A percentile compares a stretch with the other conserved stretches of the same genome.
phyloP scores from a whole-genome alignment of 2,888 invertebrate species.

The Rotaria socialis region DNA sequence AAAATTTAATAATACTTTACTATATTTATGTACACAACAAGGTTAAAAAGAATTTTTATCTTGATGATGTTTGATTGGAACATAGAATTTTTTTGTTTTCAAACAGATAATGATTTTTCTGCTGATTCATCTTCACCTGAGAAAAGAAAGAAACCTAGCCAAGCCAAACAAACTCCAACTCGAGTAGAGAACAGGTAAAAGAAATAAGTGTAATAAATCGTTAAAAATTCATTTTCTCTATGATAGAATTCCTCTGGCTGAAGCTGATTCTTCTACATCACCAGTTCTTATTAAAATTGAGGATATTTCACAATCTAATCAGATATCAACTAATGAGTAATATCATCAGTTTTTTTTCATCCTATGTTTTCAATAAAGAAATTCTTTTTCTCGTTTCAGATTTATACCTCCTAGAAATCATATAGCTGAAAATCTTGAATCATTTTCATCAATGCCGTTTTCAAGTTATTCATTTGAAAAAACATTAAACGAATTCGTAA shows the following conservation, averaged over 20 bases:
- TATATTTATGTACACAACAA: neutral
- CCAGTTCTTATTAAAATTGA: neutral
- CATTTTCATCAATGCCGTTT: neutral
- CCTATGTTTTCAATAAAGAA: neutral
- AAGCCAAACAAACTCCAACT: neutral
- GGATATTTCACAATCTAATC: neutral
- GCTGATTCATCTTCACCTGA: too few species aligned
- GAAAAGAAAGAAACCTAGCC: too few species aligned
- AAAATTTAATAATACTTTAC: neutral
- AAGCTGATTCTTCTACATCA: neutral
- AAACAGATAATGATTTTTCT: neutral
- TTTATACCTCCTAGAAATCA: neutral
- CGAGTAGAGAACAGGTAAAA: neutral
- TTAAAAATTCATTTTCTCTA: neutral
- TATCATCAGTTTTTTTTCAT: neutral
- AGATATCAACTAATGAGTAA: neutral
- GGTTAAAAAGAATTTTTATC: neutral
- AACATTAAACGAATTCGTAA: neutral
- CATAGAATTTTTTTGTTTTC: neutral
- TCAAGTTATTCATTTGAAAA: neutral
- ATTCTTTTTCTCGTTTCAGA: neutral
- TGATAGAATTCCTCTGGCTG: neutral
- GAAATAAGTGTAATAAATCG: neutral
- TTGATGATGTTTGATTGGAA: neutral
- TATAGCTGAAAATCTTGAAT: neutral